Base-by-base conservation (phyloP, 2,113 vertebrate genomes). In the Sciurus niger region DNA sequence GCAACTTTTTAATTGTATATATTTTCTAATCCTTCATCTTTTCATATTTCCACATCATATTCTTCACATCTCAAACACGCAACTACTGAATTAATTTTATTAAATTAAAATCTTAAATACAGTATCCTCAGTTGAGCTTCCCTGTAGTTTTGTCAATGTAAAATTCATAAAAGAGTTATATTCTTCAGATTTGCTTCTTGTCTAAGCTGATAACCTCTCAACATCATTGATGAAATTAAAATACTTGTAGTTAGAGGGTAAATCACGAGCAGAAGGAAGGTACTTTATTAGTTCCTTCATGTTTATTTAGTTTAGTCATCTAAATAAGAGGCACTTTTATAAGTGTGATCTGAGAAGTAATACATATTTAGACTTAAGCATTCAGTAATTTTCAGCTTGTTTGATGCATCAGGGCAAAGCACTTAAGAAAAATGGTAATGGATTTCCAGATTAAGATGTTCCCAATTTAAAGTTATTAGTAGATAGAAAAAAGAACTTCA, bases 401-500 rank as follows among this genome's bases (percentile, higher is more conserved):
- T 95, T 89, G 96, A 58, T 90, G 94, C 96, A 96, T 60, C 98
- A 99, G 99, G 99, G 13, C 20, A 99, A 99, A 98, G 99, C 99
- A 53, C 99, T 98, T 93, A 5, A 40, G 55, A 58, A 22, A 99
- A 99, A 99, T 99, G 99, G 97, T 99, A 94, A 96, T 99, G 98
- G 99, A 99, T 96, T 97, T 99, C 53, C 97, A 99, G 98, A 98
- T 99, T 43, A 98, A 83, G 88, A 99, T 46, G 98, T 99, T 74
- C 99, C 99, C 8, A 98, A 99, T 98, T 98, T 99, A 90, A 99
- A 98, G 79, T 99, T 99, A 10, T 98, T 99, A 96, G 98, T 99
- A 97, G 98, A 99, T 93, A 99, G 97, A 98, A 96, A 77, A 93
- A 84, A 73, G 90, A 96, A 48, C 30, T 34, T 93, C 58, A 5